Percentiles rank a stretch among this genome's conserved stretches.
Conservation (phyloP, 2,888 invertebrate species). For the Chorisops tibialis region DNA sequence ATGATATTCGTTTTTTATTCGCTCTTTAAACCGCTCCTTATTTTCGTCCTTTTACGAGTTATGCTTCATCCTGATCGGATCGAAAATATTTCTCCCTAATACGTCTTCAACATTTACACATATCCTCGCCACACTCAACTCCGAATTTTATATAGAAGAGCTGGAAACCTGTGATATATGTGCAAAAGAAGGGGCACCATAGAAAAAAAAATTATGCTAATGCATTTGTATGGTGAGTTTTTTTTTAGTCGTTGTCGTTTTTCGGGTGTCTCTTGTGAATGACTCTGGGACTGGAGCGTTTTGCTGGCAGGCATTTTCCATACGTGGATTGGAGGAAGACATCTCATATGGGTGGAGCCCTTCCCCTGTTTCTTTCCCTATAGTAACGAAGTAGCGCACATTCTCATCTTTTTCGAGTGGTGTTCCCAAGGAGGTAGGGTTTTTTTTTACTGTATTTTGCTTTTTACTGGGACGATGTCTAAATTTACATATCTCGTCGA, state of each 20-base stretch:
- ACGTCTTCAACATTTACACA: no score
- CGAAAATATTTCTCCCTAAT: no score
- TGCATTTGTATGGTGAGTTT: constrained; percentile 18
- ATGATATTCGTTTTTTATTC: no score
- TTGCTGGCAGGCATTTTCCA: constrained; percentile 14
- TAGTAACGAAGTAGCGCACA: background rate
- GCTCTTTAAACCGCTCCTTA: no score
- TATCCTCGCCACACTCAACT: no score
- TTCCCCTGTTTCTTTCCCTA: constrained; percentile 6
- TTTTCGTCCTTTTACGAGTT: no score
- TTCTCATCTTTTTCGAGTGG: constrained; percentile 15
- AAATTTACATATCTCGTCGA: constrained; percentile 30
- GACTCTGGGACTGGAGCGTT: constrained; percentile 7
- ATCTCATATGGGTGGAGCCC: constrained; percentile 32
- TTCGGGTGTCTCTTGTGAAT: background rate
- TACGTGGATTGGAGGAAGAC: constrained; percentile 33
- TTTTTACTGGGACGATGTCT: constrained; percentile 15
- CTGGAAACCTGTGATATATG: background rate
- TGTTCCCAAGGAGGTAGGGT: constrained; percentile 10
- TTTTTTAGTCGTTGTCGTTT: background rate
- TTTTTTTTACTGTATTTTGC: background rate
- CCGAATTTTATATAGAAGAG: no score
- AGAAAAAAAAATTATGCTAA: constrained; percentile 30
- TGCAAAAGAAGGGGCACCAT: background rate
- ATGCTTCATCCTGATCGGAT: no score